Base-by-base conservation (phyloP, 2,888 invertebrate species). In the Fissipunctia ypsillon region DNA sequence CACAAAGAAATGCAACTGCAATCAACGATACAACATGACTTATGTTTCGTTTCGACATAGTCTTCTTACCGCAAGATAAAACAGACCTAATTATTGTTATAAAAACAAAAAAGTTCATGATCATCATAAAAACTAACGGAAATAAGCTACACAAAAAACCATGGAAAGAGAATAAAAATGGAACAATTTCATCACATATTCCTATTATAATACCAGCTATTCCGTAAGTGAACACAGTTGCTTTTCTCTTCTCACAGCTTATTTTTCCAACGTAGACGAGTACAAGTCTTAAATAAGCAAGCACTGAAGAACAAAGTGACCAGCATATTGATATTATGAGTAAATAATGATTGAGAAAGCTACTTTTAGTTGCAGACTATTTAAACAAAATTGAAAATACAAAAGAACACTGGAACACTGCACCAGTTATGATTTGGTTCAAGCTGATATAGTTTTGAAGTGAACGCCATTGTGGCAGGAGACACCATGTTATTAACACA, bases 261-360 rank as follows among this genome's bases (percentile, higher is more conserved):
- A 84, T 67, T 31, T 59, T 69, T 35, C 83, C 76, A 43, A 43
- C 50, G 28, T 84, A 76, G 0, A 87, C 3, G 0, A 81, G 73
- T 4, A 84, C 86, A 10, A 86, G 78, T 61, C 79, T 78, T 48
- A 85, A 43, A 57, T 86, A 79, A 5, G 76, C 88, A 0, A 76
- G 38, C 25, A 81, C 4, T 38, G 79, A 66, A 14, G 79, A 72
- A n/a, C 81, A 73, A 22, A 84, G 72, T 12, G 86, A 81, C 85
- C 87, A 85, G 3, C 69, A 79, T 48, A 79, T 66, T 14, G 67
- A 54, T 14, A 25, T 25, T 6, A 48, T 57, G 6, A 86, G 60
- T 19, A 84, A 35, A 59, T 63, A 74, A n/a, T 48, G 52, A 38
- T n/a, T 38, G 1, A 76, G 0, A 12, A 10, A 0, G 2, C 19